A percentile compares a stretch with the other conserved stretches of the same genome.
phyloP scores from a whole-genome alignment of 2,888 invertebrate genomes.

The Drosophila borborema region DNA sequence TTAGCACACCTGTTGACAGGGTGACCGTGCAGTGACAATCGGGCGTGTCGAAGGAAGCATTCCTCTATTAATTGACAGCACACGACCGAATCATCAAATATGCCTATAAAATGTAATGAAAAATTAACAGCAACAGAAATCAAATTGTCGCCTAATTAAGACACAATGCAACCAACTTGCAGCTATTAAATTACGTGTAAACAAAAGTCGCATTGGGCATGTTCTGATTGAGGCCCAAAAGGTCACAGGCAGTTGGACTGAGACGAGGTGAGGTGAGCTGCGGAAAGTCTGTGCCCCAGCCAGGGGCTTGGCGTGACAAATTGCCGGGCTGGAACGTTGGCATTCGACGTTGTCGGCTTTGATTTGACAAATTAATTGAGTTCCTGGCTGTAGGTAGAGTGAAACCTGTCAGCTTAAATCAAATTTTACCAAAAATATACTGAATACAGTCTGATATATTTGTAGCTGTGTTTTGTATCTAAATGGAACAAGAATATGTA shows the following conservation, averaged over 20 bases:
- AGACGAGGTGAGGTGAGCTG: too few species aligned
- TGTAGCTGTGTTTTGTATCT: neutral
- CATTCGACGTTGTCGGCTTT: slow-evolving; percentile 66
- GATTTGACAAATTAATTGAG: slow-evolving; percentile 81
- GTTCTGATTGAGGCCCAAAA: slow-evolving; percentile 19
- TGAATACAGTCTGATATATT: neutral
- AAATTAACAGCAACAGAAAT: slow-evolving; percentile 78
- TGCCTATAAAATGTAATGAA: slow-evolving; percentile 69
- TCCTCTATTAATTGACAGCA: slow-evolving; percentile 78
- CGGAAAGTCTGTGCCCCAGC: neutral
- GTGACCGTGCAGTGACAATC: slow-evolving; percentile 37
- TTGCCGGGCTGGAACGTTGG: slow-evolving; percentile 60
- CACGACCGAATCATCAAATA: slow-evolving; percentile 64
- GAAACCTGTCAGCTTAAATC: slow-evolving; percentile 10
- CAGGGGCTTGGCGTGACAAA: slow-evolving; percentile 64
- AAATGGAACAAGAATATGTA: neutral
- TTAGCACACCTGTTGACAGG: slow-evolving; percentile 70
- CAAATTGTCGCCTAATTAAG: slow-evolving; percentile 82
- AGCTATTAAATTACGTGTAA: slow-evolving; percentile 73
- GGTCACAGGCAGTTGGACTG: neutral
- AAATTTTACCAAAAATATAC: neutral
- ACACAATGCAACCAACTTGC: slow-evolving; percentile 60
- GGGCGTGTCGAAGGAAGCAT: slow-evolving; percentile 60
- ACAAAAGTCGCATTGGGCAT: slow-evolving; percentile 50
- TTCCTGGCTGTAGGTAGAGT: slow-evolving; percentile 34